Percentiles rank a stretch among this genome's conserved stretches.
Conservation (phyloP, 2,888 invertebrate species). For the Orthosia cruda region DNA sequence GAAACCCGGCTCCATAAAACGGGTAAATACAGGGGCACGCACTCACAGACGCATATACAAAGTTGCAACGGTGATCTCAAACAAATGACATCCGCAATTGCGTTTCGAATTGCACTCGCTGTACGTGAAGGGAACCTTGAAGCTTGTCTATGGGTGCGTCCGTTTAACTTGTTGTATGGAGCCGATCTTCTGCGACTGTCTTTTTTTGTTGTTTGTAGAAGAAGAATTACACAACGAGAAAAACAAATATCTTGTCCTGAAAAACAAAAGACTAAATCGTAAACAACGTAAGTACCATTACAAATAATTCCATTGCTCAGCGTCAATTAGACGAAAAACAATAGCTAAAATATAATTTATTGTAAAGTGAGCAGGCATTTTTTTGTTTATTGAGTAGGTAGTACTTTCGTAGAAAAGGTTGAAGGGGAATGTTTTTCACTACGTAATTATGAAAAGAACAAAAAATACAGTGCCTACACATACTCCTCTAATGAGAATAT, state of each 20-base stretch:
- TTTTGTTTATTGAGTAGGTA: neutral
- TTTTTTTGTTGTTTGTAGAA: no score
- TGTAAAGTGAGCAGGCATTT: neutral
- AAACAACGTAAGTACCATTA: neutral
- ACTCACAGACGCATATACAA: no score
- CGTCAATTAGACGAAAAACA: slow-evolving; percentile 5
- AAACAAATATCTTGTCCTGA: neutral
- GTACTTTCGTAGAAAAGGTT: neutral
- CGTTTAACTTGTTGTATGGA: no score
- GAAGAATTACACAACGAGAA: no score
- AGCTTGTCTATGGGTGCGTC: neutral
- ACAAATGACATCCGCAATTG: no score
- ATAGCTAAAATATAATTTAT: neutral
- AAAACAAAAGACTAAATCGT: neutral
- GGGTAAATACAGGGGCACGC: no score
- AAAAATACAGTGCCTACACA: neutral
- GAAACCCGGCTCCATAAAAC: no score
- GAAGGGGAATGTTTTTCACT: neutral
- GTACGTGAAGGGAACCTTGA: neutral
- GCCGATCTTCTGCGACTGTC: no score
- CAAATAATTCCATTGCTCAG: slow-evolving; percentile 1
- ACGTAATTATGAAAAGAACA: neutral
- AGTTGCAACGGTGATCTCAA: no score
- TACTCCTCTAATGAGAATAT: no score
- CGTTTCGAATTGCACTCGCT: no score